phyloP scores from a whole-genome alignment of 2,797 vertebrate genomes.

The Uromys caudimaculatus region DNA sequence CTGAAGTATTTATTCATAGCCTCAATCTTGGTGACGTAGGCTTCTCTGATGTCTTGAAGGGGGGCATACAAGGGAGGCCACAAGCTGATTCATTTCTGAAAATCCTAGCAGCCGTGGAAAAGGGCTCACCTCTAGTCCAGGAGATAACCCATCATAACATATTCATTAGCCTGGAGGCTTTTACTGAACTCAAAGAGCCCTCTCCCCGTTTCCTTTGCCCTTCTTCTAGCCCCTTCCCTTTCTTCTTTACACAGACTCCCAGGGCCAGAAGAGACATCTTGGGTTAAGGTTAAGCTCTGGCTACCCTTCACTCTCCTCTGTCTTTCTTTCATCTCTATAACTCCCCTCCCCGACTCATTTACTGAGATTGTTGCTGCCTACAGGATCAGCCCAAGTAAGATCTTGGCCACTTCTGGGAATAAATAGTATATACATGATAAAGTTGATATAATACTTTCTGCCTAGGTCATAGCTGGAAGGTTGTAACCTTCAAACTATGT shows the following conservation, averaged over 20 bases:
- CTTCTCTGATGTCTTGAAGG: neutral
- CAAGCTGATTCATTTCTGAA: neutral
- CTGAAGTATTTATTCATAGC: slow-evolving; percentile 41
- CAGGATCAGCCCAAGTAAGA: neutral
- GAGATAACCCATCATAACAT: neutral
- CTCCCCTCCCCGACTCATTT: neutral
- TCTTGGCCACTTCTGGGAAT: neutral
- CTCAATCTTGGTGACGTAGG: neutral
- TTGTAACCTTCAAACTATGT: no score
- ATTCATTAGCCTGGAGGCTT: slow-evolving; percentile 11
- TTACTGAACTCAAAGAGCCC: neutral
- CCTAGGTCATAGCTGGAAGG: neutral
- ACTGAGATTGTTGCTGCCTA: neutral
- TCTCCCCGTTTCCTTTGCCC: neutral
- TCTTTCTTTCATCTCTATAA: neutral
- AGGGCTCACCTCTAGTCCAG: neutral
- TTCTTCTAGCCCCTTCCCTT: neutral
- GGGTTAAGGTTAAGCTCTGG: neutral
- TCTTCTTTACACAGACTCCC: neutral
- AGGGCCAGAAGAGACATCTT: neutral
- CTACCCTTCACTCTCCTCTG: neutral
- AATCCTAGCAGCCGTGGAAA: slow-evolving; percentile 38
- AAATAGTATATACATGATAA: neutral
- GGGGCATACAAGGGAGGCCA: neutral
- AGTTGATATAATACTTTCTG: neutral